Evolutionary conservation across 2,113 vertebrate genomes (phyloP).

Genomic region (Stercorarius parasiticus): DNA sequence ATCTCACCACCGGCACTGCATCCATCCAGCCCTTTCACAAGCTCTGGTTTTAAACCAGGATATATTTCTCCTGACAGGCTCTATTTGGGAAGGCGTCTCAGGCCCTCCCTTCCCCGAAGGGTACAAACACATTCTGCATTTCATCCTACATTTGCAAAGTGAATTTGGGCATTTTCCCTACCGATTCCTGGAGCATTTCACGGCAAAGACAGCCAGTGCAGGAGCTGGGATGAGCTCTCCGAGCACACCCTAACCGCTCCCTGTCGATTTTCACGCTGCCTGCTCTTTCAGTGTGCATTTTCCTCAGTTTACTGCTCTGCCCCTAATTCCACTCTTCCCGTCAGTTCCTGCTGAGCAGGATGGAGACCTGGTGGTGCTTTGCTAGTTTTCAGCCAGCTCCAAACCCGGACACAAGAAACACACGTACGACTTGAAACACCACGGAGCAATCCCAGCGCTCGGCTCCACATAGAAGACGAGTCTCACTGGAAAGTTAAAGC

Average conservation of each 20-base stretch:
- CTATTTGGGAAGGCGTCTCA: neutral
- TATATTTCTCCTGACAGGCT: neutral
- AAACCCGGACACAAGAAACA: neutral
- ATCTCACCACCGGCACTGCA: neutral
- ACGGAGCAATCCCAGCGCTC: neutral
- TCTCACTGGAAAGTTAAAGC: neutral
- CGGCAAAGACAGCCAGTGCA: neutral
- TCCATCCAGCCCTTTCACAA: neutral
- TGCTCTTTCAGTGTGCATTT: neutral
- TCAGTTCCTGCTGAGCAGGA: neutral
- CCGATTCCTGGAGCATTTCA: neutral
- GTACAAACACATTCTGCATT: neutral
- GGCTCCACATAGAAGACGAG: neutral
- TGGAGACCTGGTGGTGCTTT: neutral
- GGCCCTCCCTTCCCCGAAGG: neutral
- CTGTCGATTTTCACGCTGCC: fast-evolving
- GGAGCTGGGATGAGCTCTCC: neutral
- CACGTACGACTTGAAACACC: fast-evolving
- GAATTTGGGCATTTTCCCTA: neutral
- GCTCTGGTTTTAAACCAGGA: neutral
- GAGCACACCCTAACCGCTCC: neutral
- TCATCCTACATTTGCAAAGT: neutral
- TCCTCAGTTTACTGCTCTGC: neutral
- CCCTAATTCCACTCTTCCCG: neutral
- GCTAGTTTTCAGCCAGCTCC: neutral